These are phyloP conservation scores for Sander lucioperca DNA, from an alignment of 2,113 vertebrate species.

Conservation along the genomic window DNA sequence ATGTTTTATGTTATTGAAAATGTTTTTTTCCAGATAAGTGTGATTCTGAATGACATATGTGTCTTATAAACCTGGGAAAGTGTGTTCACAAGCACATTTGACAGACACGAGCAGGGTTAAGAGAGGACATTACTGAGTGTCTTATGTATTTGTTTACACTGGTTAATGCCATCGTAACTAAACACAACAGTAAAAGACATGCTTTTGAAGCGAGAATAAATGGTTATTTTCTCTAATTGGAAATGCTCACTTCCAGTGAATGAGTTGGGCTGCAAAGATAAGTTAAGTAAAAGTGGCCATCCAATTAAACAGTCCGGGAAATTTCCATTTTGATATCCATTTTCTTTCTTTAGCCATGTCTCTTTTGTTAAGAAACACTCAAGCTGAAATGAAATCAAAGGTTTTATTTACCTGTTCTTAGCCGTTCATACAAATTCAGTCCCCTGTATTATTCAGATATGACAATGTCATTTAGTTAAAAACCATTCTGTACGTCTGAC, in stretches of 20 bases:
- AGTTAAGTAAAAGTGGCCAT: constrained; percentile 83
- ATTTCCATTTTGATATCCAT: constrained; percentile 79
- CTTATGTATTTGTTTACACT: constrained; percentile 69
- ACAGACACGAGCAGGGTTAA: constrained; percentile 44
- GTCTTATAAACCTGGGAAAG: constrained; percentile 45
- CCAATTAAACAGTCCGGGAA: constrained; percentile 84
- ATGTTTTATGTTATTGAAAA: constrained; percentile 48
- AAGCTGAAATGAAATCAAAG: constrained; percentile 85
- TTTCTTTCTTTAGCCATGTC: constrained; percentile 75
- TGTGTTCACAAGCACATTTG: constrained; percentile 26
- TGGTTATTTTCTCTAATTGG: constrained; percentile 76
- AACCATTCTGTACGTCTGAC: constrained; percentile 67
- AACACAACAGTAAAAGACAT: constrained; percentile 61
- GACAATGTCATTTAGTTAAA: constrained; percentile 76
- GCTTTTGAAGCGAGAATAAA: constrained; percentile 73
- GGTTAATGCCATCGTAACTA: constrained; percentile 56
- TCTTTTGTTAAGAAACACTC: constrained; percentile 84
- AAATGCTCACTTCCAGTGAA: constrained; percentile 79
- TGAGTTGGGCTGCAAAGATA: constrained; percentile 74
- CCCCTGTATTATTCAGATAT: constrained; percentile 82
- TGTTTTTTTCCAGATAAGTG: constrained; percentile 25
- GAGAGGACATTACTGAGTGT: constrained; percentile 23
- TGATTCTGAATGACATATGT: constrained; percentile 49
- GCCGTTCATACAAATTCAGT: constrained; percentile 74
- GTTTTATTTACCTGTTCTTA: constrained; percentile 83